Evolutionary conservation across 2,797 vertebrate species (phyloP), one percentile per base, ranked within the genome.

Genomic region (Strix occidentalis): DNA sequence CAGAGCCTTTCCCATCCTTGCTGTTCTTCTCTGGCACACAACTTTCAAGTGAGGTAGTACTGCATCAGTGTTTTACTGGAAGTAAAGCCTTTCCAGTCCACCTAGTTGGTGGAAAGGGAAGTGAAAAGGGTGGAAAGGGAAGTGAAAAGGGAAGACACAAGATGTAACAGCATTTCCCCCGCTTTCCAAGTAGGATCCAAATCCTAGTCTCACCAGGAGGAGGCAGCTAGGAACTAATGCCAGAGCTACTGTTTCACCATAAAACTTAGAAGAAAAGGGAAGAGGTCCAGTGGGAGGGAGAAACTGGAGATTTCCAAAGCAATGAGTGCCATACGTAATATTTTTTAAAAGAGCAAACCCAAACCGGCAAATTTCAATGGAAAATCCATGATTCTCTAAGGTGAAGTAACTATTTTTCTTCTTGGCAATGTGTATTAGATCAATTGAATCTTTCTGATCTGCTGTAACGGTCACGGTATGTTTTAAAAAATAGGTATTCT

Each of bases 401-500:
- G 41, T 37, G 37, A 75, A 92, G 29, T 64, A 87, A 91, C 51
- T 83, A 0, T 74, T 77, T 84, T 68, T 64, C 61, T 85, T 76
- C 64, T 71, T 78, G 45, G 43, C 43, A 63, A 9, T 58, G 35
- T 65, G 5, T 39, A 35, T 69, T 21, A 69, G 29, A 75, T 50
- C 43, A 84, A 11, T 9, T 70, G 48, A 80, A 79, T 51, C 26
- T 69, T 88, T 82, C 61, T 75, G 53, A 61, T 65, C 33, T 69
- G n/a, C 65, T 78, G 15, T 60, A 85, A 31, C 0, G 0, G 25
- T 74, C 5, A 5, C 35, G 66, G 58, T 82, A 11, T 12, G 45
- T 70, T 89, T 95, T 64, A 26, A 90, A 64, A 86, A 88, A 29
- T 10, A 89, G 37, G 18, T 75, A 57, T 72, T 93, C 79, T 93